A percentile compares a stretch with the other conserved stretches of the same genome.
Evolutionary conservation across 2,797 vertebrate species (phyloP).

Genomic region (Alcedo atthis): DNA sequence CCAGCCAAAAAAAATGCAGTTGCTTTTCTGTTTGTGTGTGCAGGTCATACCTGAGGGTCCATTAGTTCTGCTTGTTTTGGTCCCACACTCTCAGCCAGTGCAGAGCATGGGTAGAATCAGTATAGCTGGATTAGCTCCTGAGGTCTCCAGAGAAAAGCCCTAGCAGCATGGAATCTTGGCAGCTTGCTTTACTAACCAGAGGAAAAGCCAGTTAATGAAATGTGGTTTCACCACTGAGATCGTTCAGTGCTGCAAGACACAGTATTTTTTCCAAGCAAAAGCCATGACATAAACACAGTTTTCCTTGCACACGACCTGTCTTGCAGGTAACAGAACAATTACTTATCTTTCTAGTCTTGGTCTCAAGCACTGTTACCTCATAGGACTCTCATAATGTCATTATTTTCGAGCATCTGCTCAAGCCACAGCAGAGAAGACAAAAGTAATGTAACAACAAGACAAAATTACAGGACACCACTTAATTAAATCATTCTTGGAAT

Average conservation of each 20-base stretch:
- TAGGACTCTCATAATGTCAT: slow-evolving; percentile 4
- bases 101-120: neutral
- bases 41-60: neutral
- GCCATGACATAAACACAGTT: neutral
- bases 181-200: neutral
- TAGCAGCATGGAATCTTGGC: neutral
- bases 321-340: slow-evolving; percentile 21
- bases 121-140: neutral
- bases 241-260: neutral
- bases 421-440: slow-evolving; percentile 16
- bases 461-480: slow-evolving; percentile 46
- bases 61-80: neutral
- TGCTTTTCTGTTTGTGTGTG: neutral
- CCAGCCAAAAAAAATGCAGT: neutral
- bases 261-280: neutral
- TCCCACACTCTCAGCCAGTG: neutral
- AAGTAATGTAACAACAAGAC: slow-evolving; percentile 6
- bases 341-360: neutral
- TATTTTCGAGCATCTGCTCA: slow-evolving; percentile 31
- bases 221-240: neutral
- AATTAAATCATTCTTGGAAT: slow-evolving; percentile 34
- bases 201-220: neutral
- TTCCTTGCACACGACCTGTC: neutral
- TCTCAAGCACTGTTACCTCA: neutral
- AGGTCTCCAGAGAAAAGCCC: neutral